These are phyloP conservation scores for Todiramphus saurophagus DNA, from an alignment of 2,113 vertebrate genomes.

Conservation along the genomic window DNA sequence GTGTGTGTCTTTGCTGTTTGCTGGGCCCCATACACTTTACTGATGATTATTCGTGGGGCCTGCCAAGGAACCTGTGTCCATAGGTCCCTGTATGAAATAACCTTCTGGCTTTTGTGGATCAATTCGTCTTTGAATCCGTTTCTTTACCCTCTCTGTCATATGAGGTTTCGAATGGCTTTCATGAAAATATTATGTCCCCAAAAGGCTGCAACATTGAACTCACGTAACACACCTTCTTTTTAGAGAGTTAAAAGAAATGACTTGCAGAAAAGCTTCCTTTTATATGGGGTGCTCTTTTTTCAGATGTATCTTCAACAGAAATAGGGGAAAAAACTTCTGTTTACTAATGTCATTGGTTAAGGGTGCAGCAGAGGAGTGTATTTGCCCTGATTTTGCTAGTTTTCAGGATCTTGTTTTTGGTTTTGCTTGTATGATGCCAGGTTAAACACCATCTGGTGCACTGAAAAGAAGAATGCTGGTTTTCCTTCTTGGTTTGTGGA, in stretches of 20 bases:
- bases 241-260: background rate
- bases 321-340: background rate
- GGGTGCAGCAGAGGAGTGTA: background rate
- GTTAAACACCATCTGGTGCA: background rate
- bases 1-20: slow-evolving; percentile 82
- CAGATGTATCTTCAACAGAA: background rate
- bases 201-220: background rate
- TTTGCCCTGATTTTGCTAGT: background rate
- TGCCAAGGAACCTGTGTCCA: slow-evolving; percentile 62
- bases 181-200: slow-evolving; percentile 45
- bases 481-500: background rate
- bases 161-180: slow-evolving; percentile 80
- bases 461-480: background rate
- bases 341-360: background rate
- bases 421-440: background rate
- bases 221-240: background rate
- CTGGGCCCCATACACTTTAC: slow-evolving; percentile 85
- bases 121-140: slow-evolving; percentile 87
- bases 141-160: slow-evolving; percentile 86
- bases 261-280: background rate
- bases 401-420: background rate
- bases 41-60: slow-evolving; percentile 78
- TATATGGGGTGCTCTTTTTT: background rate
- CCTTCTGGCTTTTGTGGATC: slow-evolving; percentile 88
- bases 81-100: slow-evolving; percentile 75